A percentile compares a stretch with the other conserved stretches of the same genome.
phyloP scores from a whole-genome alignment of 2,113 vertebrate species.

The Phalacrocorax aristotelis region DNA sequence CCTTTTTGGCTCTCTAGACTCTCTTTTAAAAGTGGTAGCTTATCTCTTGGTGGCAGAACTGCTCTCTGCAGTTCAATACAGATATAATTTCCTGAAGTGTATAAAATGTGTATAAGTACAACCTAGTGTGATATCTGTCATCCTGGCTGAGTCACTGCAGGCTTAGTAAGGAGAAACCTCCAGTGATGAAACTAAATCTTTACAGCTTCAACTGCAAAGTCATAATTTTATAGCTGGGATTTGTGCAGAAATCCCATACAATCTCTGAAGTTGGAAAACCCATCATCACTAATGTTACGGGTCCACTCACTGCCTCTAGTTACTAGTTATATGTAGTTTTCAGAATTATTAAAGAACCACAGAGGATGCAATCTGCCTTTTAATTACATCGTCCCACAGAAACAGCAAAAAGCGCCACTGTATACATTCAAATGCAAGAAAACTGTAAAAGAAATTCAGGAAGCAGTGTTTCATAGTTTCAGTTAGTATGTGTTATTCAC shows the following conservation, averaged over 20 bases:
- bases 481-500: not conserved
- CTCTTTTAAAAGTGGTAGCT: not conserved
- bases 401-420: not conserved
- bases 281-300: not conserved
- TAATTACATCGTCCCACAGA: not conserved
- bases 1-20: not conserved
- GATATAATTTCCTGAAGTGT: not conserved
- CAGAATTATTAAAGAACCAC: not conserved
- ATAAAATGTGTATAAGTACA: not conserved
- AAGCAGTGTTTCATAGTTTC: not conserved
- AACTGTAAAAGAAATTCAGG: not conserved
- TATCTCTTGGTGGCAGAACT: constrained; percentile 4
- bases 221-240: not conserved
- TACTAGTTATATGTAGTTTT: not conserved
- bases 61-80: not conserved
- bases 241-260: not conserved
- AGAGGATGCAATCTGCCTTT: not conserved
- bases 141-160: not conserved
- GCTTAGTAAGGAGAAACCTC: not conserved
- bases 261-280: not conserved
- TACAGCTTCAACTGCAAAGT: not conserved
- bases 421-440: not conserved
- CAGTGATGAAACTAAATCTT: not conserved
- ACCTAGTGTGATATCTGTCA: not conserved
- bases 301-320: not conserved